Conservation (phyloP, 2,888 invertebrate species). For the Cantharis rustica region DNA sequence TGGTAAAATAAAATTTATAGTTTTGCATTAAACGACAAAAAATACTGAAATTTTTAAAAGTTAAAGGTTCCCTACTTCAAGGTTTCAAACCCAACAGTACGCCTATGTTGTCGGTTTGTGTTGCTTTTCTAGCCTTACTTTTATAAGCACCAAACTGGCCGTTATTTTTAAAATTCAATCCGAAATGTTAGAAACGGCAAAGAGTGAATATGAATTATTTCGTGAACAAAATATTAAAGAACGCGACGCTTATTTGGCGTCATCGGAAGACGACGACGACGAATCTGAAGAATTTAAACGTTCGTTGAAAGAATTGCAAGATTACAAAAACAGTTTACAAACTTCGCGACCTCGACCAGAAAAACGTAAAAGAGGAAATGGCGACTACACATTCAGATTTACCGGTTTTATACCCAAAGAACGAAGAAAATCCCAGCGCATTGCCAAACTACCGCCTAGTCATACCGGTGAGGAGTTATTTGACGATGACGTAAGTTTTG, state of each 20-base stretch:
- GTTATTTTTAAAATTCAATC: background rate
- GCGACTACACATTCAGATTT: slow-evolving; percentile 36
- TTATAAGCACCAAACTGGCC: background rate
- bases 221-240: slow-evolving; percentile 49
- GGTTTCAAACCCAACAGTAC: background rate
- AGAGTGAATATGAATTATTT: slow-evolving; percentile 44
- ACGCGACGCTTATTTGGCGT: slow-evolving; percentile 39
- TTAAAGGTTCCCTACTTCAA: background rate
- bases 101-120: background rate
- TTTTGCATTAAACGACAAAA: no score
- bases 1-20: no score
- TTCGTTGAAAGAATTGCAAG: slow-evolving; percentile 22
- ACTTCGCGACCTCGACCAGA: slow-evolving; percentile 30
- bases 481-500: background rate
- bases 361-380: slow-evolving; percentile 16
- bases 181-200: background rate
- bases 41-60: no score
- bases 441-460: slow-evolving; percentile 41
- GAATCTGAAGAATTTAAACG: slow-evolving; percentile 34
- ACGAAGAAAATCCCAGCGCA: slow-evolving; percentile 42
- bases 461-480: slow-evolving; percentile 24
- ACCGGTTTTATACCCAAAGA: slow-evolving; percentile 34
- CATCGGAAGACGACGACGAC: slow-evolving; percentile 32
- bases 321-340: slow-evolving; percentile 32
- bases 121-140: background rate